Evolutionary conservation across 2,888 invertebrate genomes (phyloP).

Genomic region (Nephrotoma appendiculata): DNA sequence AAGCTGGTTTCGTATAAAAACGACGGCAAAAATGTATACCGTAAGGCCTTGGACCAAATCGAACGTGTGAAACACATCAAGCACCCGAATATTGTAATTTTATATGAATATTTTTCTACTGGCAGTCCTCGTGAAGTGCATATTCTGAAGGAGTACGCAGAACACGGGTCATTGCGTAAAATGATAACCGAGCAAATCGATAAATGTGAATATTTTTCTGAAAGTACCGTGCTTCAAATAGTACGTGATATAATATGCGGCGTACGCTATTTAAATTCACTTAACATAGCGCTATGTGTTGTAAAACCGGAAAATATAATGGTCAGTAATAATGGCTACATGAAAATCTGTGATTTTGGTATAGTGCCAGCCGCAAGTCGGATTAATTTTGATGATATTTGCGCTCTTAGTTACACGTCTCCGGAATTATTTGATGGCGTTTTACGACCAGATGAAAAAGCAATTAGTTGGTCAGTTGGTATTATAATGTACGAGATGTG

Average conservation of each 20-base stretch:
- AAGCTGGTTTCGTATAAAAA: neutral
- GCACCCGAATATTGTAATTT: constrained; percentile 27
- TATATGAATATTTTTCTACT: constrained; percentile 22
- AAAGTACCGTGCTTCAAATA: constrained; percentile 23
- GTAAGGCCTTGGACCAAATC: constrained; percentile 12
- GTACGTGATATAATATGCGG: constrained; percentile 32
- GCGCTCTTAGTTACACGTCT: constrained; percentile 52
- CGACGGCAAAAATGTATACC: neutral
- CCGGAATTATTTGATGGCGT: constrained; percentile 44
- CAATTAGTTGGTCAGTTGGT: constrained; percentile 52
- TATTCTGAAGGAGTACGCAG: constrained; percentile 29
- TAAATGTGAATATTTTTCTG: neutral
- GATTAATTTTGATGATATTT: constrained; percentile 16
- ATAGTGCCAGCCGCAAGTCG: constrained; percentile 29
- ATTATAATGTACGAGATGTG: constrained; percentile 47
- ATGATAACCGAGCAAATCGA: constrained; percentile 14
- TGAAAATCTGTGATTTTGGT: constrained; percentile 14
- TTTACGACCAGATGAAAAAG: constrained; percentile 45
- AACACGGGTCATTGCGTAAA: constrained; percentile 25
- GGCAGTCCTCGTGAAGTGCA: constrained; percentile 18
- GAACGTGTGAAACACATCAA: constrained; percentile 28
- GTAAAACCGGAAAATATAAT: constrained; percentile 14
- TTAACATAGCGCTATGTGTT: constrained; percentile 17
- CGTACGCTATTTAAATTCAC: constrained; percentile 28
- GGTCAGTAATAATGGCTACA: constrained; percentile 7